A percentile compares a stretch with the other conserved stretches of the same genome.
Evolutionary conservation across 1,140 invertebrate species (phyloP).

Genomic region (Ctenoplectra terminalis): DNA sequence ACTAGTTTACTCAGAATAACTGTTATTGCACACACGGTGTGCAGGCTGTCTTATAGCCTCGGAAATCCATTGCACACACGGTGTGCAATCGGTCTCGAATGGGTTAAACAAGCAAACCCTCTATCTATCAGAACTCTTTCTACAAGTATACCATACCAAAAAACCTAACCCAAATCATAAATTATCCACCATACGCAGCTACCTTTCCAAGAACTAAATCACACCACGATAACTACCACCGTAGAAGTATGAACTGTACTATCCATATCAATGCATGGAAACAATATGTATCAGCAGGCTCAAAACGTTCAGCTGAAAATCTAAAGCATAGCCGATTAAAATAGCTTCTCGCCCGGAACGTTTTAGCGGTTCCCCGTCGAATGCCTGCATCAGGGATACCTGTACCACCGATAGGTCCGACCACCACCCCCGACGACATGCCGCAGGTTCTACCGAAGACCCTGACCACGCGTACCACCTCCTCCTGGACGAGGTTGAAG

Average conservation of each 20-base stretch:
- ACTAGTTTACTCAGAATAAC: too few species aligned
- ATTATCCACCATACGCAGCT: not conserved
- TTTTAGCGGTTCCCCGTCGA: slow-evolving; percentile 60
- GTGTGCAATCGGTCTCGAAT: too few species aligned
- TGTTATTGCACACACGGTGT: too few species aligned
- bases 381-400: slow-evolving; percentile 74
- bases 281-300: not conserved
- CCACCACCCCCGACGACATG: slow-evolving; percentile 77
- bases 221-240: not conserved
- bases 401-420: slow-evolving; percentile 79
- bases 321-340: slow-evolving; percentile 14
- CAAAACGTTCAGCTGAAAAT: not conserved
- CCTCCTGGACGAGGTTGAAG: slow-evolving; percentile 97
- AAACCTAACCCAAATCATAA: not conserved
- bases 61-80: too few species aligned
- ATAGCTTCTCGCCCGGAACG: slow-evolving; percentile 25
- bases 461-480: slow-evolving; percentile 89
- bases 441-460: slow-evolving; percentile 83
- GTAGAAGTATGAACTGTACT: not conserved
- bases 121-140: not conserved
- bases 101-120: too few species aligned
- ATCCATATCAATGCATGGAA: not conserved
- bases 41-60: too few species aligned
- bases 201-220: not conserved
- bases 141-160: not conserved